phyloP scores from a whole-genome alignment of 2,113 vertebrate species.

The Pyxicephalus adspersus region DNA sequence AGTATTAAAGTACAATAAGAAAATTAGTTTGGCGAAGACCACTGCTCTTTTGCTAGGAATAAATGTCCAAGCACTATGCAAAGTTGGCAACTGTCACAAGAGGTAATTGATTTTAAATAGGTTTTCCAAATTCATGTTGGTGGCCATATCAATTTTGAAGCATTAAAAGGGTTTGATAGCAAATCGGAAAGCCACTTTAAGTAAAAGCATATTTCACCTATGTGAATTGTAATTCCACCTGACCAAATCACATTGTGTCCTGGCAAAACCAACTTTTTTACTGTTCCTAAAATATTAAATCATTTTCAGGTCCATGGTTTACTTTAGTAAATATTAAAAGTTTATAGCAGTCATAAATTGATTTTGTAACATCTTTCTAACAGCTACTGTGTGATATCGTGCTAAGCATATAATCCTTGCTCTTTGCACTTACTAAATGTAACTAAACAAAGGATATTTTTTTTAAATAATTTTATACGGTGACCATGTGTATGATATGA shows the following conservation, averaged over 20 bases:
- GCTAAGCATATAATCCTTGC: no score
- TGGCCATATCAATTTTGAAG: slow-evolving; percentile 11
- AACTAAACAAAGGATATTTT: no score
- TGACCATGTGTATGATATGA: no score
- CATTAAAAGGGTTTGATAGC: neutral
- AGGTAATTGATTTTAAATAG: slow-evolving; percentile 24
- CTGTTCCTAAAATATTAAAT: neutral
- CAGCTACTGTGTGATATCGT: no score
- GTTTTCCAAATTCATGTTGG: slow-evolving; percentile 10
- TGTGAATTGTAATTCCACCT: neutral
- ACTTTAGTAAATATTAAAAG: no score
- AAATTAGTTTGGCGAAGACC: slow-evolving; percentile 41
- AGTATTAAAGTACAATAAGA: slow-evolving; percentile 29
- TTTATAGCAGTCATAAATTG: no score
- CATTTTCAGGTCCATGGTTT: no score
- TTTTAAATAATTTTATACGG: no score
- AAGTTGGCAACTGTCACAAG: slow-evolving; percentile 13
- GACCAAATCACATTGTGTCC: neutral
- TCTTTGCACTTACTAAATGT: no score
- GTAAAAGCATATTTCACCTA: neutral
- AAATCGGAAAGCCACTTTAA: neutral
- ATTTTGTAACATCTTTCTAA: no score
- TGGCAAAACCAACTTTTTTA: neutral
- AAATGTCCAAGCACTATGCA: slow-evolving; percentile 1
- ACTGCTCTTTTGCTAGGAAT: neutral